Evolutionary conservation across 2,113 vertebrate genomes (phyloP).

Genomic region (Phylloscopus trochilus): DNA sequence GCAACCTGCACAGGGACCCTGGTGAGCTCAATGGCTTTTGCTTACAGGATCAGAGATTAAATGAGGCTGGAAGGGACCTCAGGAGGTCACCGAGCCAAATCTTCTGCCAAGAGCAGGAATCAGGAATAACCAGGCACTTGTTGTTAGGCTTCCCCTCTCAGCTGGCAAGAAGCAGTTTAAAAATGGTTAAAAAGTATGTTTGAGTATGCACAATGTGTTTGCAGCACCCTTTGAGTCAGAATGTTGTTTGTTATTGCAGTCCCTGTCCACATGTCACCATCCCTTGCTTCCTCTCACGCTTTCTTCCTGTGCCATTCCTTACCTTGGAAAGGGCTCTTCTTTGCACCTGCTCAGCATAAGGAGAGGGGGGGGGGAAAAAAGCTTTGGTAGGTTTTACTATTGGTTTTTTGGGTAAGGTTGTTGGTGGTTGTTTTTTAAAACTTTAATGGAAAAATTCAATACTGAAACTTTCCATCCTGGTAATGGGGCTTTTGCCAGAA

Average conservation of each 20-base stretch:
- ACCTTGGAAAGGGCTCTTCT: neutral
- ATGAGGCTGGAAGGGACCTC: neutral
- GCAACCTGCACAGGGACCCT: too few species aligned
- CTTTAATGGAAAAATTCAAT: neutral
- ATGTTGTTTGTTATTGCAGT: neutral
- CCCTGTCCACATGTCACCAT: neutral
- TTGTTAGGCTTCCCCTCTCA: neutral
- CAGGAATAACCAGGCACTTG: rapidly evolving
- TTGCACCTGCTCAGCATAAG: neutral
- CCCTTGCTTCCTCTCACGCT: neutral
- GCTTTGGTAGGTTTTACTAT: neutral
- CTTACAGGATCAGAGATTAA: neutral
- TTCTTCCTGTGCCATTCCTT: neutral
- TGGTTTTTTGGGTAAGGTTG: neutral
- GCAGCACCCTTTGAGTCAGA: neutral
- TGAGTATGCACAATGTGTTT: neutral
- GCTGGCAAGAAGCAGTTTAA: neutral
- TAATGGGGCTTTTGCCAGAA: neutral
- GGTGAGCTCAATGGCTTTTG: neutral
- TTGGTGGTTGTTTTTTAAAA: neutral
- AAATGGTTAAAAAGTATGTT: neutral
- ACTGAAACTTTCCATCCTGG: neutral
- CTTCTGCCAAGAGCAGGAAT: neutral
- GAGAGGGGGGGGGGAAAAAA: rapidly evolving
- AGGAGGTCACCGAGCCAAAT: neutral